Evolutionary conservation across 1,140 invertebrate species (phyloP).

Genomic region (Monochamus saltuarius): DNA sequence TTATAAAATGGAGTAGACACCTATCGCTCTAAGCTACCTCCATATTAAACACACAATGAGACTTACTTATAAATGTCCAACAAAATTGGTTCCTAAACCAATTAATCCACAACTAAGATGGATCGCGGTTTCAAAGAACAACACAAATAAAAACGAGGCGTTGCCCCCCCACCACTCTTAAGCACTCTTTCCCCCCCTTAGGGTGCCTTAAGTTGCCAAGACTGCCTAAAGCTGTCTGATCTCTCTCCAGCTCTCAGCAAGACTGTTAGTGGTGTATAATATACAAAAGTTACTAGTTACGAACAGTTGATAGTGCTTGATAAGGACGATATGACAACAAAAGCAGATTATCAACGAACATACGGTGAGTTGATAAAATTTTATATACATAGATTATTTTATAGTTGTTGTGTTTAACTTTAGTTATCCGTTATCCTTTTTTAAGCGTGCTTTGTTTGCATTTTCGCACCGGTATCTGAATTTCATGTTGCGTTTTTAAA

Average conservation of each 20-base stretch:
- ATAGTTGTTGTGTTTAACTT: conserved; percentile 34
- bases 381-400: conserved; percentile 50
- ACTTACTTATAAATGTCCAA: no score
- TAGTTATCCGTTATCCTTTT: no score
- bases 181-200: conserved; percentile 27
- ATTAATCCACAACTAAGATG: no score
- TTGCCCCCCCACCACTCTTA: conserved; percentile 28
- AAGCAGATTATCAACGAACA: conserved; percentile 50
- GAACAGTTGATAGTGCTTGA: conserved; percentile 44
- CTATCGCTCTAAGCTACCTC: no score
- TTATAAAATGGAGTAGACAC: no score
- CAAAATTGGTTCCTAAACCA: no score
- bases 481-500: no score
- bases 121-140: conserved; percentile 17
- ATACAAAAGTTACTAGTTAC: conserved; percentile 15
- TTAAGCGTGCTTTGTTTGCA: no score
- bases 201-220: conserved; percentile 22
- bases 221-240: conserved; percentile 19
- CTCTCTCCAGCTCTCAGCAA: conserved; percentile 21
- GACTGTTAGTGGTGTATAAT: conserved; percentile 20
- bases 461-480: no score
- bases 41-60: no score
- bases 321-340: conserved; percentile 48
- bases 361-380: conserved; percentile 53
- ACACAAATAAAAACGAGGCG: conserved; percentile 33